Evolutionary conservation across 2,797 vertebrate species (phyloP), one percentile per base, ranked within the genome.

Genomic region (Phrynocephalus forsythii): DNA sequence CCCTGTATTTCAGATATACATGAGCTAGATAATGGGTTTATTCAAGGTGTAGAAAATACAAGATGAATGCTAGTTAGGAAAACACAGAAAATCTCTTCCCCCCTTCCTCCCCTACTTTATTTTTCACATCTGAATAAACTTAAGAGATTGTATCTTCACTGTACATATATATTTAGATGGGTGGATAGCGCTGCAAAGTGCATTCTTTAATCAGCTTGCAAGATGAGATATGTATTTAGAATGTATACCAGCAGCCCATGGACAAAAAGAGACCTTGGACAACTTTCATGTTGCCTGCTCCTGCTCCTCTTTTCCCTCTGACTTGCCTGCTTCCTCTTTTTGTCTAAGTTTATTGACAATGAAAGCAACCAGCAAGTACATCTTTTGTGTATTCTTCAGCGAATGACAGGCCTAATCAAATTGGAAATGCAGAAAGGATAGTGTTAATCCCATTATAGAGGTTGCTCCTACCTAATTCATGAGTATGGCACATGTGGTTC

Each of bases 1-100:
- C 33, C 7, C 8, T 73, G 20, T 79, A 68, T 71, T 38, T 88
- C 68, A 84, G 77, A 77, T n/a, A 56, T 68, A 69, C 86, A 76
- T 87, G 44, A 68, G 48, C n/a, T 28, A 26, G 15, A 73, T 66
- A 73, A 38, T 30, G 56, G n/a, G 63, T 76, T 68, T 77, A 52
- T 28, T 72, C 38, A 52, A 28, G 26, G 44, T 84, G 52, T 33
- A 73, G n/a, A 79, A 84, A 73, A 88, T 88, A 56, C 66, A 80
- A 66, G 28, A 15, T 52, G 68, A 88, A 73, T 69, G 68, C 16
- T 28, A 18, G 33, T 20, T 73, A 84, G 6, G n/a, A 67, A 66
- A 80, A 84, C 28, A 88, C n/a, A 38, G 82, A 84, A 88, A 88
- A 73, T 50, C 67, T 80, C 38, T 87, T 78, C 68, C 52, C 38